Evolutionary conservation across 2,797 vertebrate species (phyloP).

Genomic region (Alectoris magna): DNA sequence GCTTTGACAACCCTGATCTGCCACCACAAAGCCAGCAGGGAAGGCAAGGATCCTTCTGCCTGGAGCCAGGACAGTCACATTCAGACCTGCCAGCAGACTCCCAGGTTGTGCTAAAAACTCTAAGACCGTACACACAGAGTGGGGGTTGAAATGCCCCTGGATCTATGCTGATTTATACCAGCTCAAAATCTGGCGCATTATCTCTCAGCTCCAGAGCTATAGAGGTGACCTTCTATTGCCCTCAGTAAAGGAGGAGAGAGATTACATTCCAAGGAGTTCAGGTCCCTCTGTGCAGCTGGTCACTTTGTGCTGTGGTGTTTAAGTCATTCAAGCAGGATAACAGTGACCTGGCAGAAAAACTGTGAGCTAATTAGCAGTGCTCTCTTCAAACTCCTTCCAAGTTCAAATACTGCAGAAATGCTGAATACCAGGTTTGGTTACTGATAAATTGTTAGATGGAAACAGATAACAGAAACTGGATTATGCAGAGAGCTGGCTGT

Average conservation of each 20-base stretch:
- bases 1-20: background rate
- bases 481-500: background rate
- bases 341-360: background rate
- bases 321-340: background rate
- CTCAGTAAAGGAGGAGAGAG: background rate
- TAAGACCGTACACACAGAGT: background rate
- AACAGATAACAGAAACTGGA: background rate
- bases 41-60: background rate
- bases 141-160: background rate
- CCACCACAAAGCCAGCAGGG: background rate
- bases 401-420: background rate
- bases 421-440: background rate
- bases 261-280: background rate
- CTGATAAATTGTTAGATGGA: background rate
- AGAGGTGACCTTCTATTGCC: background rate
- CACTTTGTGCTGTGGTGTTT: background rate
- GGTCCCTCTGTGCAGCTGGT: background rate
- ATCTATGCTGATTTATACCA: background rate
- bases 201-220: background rate
- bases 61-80: background rate
- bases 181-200: background rate
- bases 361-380: constrained; percentile 18
- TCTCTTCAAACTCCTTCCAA: background rate
- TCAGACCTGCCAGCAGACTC: accelerated
- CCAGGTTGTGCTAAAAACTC: background rate